Evolutionary conservation across 1,140 invertebrate species (phyloP), one percentile per base, ranked within the genome.

Genomic region (Drosophila mayri): DNA sequence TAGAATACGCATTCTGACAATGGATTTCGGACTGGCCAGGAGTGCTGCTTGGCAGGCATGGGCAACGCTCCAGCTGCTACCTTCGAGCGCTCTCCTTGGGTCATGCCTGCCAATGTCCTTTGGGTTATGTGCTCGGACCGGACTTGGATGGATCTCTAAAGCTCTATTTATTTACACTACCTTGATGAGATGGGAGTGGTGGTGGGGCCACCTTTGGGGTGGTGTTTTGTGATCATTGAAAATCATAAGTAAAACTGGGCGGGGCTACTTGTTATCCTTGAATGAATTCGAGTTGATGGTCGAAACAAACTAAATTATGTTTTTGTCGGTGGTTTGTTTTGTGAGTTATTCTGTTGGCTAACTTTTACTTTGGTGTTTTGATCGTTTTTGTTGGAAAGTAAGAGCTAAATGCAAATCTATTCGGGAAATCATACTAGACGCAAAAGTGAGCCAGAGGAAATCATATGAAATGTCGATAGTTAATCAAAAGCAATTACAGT

Each of bases 331-430:
- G 35, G 54, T 49, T 49, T 25, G 54, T 60, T 32, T 50, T 50
- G n/a, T 18, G 49, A 32, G 49, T 50, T 50, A 12, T 7, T 50
- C n/a, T 50, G 28, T 62, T 64, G 10, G 37, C 77, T 76, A 37
- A 44, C 41, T 41, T 52, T 76, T 71, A 30, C 38, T 47, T 80
- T 25, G 7, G 54, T 76, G 43, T 70, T 14, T 43, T 61, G 28
- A 41, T 64, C 35, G 18, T 76, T 46, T 30, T 52, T 68, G 12
- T 80, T 46, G 25, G 28, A 64, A 47, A 59, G 41, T 38, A 44
- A 81, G 62, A 73, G 71, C 63, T 54, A 87, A 74, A 76, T 68
- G 78, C 79, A 79, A 78, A 82, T 47, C 49, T 41, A 71, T 50
- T 32, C 43, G 67, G 40, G 3, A 80, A 78, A 47, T 68, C 20